A percentile compares a stretch with the other conserved stretches of the same genome.
Evolutionary conservation across 2,113 vertebrate species (phyloP).

Genomic region (Tychaedon coryphoeus): DNA sequence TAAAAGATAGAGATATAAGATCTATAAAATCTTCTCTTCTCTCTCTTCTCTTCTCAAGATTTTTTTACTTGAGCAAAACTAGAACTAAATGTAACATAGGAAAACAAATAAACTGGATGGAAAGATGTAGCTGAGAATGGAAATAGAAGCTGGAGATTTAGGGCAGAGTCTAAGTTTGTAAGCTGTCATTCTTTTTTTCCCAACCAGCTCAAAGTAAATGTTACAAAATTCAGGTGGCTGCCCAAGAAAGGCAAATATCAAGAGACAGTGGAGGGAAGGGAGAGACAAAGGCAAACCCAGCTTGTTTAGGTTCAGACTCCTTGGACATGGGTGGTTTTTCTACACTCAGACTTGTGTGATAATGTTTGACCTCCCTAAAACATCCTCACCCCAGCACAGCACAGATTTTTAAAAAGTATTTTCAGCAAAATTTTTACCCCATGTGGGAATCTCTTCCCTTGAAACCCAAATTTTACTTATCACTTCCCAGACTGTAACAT

Average conservation of each 20-base stretch:
- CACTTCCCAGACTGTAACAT: background rate
- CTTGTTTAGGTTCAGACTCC: background rate
- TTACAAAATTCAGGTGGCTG: background rate
- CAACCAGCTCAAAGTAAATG: background rate
- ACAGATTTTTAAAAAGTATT: background rate
- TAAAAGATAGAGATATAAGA: too few species aligned
- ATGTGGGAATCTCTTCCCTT: background rate
- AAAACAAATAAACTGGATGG: background rate
- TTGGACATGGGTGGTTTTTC: background rate
- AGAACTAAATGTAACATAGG: background rate
- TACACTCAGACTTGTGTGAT: too few species aligned
- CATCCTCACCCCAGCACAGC: background rate
- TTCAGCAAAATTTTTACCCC: background rate
- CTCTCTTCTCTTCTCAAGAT: background rate
- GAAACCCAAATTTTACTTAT: background rate
- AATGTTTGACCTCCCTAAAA: background rate
- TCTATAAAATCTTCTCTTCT: background rate
- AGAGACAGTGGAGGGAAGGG: background rate
- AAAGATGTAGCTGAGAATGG: background rate
- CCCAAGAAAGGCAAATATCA: background rate
- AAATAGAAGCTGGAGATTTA: background rate
- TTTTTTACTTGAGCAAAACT: background rate
- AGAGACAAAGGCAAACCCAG: background rate
- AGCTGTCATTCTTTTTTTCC: background rate
- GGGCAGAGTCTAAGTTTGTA: background rate